Evolutionary conservation across 2,797 vertebrate genomes (phyloP), one percentile per base, ranked within the genome.

Genomic region (Sciaenops ocellatus): DNA sequence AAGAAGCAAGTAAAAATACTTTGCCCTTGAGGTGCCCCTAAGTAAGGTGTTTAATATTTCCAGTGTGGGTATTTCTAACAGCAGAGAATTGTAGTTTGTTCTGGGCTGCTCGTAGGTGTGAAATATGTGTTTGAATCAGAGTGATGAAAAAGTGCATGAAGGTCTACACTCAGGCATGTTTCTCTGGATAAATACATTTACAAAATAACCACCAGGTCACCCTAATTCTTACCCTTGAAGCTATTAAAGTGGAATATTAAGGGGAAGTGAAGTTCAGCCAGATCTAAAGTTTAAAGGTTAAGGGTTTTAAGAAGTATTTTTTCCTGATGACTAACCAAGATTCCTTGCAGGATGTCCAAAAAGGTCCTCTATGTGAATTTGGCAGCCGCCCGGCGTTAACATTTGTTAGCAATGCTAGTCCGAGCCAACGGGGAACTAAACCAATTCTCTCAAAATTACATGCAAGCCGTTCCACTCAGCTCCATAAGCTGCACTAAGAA

Each of bases 391-490:
- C 12, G 30, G 70, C 3, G 67, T 82, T 83, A 83, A 84, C 81
- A 76, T 85, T 90, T 82, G 82, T 80, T 87, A 83, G 85, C 79
- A 59, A 84, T 79, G 83, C 70, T 69, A n/a, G 79, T 70, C 34
- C 11, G 44, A 79, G 81, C 88, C 79, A 86, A 85, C 13, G 59
- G 76, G 90, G 82, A 86, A 85, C 86, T 55, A 47, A 78, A 89
- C 76, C 85, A 79, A 72, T 69, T 88, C 74, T 68, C 68, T 77
- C 70, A 65, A 81, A 87, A 85, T 85, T 46, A 76, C 84, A 86
- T 81, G 62, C 81, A 84, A 83, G 80, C 80, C 54, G 54, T 85
- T 86, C 68, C 66, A 69, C 73, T 83, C 63, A 44, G 78, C 71
- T 75, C 54, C 66, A 18, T 44, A 55, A 82, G 78, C 80, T 79